Conservation (phyloP, 2,113 vertebrate genomes). For the Stigmatopora argus region DNA sequence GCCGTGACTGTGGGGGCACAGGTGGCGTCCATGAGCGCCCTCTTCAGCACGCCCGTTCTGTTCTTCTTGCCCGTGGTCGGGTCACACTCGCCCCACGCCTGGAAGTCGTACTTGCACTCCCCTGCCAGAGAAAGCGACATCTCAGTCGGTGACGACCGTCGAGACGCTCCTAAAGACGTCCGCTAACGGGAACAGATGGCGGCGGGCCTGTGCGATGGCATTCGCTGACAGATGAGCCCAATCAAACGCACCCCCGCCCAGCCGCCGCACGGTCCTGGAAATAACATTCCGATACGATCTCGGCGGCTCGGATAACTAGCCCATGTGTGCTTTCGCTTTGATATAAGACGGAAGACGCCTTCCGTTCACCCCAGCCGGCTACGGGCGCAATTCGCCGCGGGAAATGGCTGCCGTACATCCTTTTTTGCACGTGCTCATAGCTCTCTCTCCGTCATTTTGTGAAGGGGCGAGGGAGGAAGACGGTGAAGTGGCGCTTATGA, state of each 20-base stretch:
- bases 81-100: constrained; percentile 96
- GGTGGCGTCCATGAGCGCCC: constrained; percentile 87
- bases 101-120: constrained; percentile 95
- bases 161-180: not conserved
- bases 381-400: constrained; percentile 16
- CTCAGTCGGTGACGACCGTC: constrained; percentile 11
- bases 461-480: constrained; percentile 8
- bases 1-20: constrained; percentile 86
- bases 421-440: constrained; percentile 6
- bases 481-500: constrained; percentile 9
- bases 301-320: constrained; percentile 18
- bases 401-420: constrained; percentile 3
- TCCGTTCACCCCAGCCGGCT: constrained; percentile 12
- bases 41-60: constrained; percentile 83
- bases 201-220: constrained; percentile 27
- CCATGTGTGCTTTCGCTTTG: constrained; percentile 18
- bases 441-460: constrained; percentile 32
- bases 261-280: constrained; percentile 8
- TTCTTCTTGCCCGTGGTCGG: constrained; percentile 85
- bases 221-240: constrained; percentile 20
- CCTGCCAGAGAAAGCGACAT: constrained; percentile 63
- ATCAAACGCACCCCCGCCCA: constrained; percentile 22
- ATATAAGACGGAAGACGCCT: constrained; percentile 19
- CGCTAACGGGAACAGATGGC: constrained; percentile 20
- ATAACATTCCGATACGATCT: constrained; percentile 18